Percentiles rank a stretch among this genome's conserved stretches.
phyloP scores from a whole-genome alignment of 2,888 invertebrate species.

The Hoplodrina blanda region DNA sequence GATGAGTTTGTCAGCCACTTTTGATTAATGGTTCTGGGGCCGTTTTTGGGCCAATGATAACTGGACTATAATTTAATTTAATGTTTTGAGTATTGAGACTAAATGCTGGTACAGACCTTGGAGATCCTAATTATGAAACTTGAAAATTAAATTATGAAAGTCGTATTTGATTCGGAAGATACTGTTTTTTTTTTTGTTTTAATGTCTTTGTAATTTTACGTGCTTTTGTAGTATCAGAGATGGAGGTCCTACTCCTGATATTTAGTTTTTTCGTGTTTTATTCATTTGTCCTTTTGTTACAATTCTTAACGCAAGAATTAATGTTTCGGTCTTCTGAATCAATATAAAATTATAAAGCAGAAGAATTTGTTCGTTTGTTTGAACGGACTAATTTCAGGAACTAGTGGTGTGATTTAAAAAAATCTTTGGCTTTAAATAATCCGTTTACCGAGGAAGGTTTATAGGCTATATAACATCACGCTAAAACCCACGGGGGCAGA shows the following conservation, averaged over 20 bases:
- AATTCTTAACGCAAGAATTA: neutral
- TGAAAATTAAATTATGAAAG: slow-evolving; percentile 38
- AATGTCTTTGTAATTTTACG: slow-evolving; percentile 3
- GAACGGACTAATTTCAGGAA: too few relatives aligned
- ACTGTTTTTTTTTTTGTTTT: slow-evolving; percentile 6
- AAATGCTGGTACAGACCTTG: slow-evolving; percentile 26
- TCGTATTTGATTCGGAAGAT: slow-evolving; percentile 18
- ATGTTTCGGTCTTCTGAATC: neutral
- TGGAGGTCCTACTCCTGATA: neutral
- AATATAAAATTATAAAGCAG: too few relatives aligned
- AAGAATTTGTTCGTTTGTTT: too few relatives aligned
- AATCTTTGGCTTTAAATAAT: too few relatives aligned
- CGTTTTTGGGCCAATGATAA: slow-evolving; percentile 34
- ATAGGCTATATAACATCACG: too few relatives aligned
- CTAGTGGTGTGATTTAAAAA: too few relatives aligned
- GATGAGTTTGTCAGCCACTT: slow-evolving; percentile 49
- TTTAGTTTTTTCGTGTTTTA: too few relatives aligned
- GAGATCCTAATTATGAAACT: slow-evolving; percentile 39
- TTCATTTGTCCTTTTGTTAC: neutral
- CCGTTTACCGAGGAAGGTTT: too few relatives aligned
- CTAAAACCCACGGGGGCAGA: too few relatives aligned
- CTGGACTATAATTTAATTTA: slow-evolving; percentile 36
- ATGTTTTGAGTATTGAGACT: slow-evolving; percentile 38
- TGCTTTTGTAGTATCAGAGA: neutral
- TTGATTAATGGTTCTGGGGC: slow-evolving; percentile 34